Evolutionary conservation across 2,797 vertebrate species (phyloP).

Genomic region (Coregonus sp.): DNA sequence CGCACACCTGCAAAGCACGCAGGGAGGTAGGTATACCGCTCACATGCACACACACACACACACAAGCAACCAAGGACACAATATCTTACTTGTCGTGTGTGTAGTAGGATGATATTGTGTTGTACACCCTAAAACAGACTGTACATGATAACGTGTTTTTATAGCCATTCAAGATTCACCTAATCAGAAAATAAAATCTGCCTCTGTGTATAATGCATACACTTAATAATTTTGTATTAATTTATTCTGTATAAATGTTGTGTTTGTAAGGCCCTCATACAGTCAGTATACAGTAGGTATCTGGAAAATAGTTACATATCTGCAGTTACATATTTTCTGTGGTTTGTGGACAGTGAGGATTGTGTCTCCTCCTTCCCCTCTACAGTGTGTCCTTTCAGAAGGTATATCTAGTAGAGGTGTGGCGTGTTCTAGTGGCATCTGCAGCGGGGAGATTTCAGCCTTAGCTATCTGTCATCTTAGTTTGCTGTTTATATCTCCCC

Average conservation of each 20-base stretch:
- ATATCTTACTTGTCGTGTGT: background rate
- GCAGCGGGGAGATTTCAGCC: constrained; percentile 20
- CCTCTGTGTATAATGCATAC: background rate
- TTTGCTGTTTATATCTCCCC: constrained; percentile 39
- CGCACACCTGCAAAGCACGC: background rate
- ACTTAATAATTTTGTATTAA: background rate
- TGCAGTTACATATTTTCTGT: background rate
- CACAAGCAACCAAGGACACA: background rate
- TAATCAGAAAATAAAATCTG: background rate
- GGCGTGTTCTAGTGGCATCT: constrained; percentile 10
- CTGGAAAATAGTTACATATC: background rate
- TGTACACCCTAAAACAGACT: background rate
- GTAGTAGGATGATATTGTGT: background rate
- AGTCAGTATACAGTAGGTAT: background rate
- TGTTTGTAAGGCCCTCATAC: background rate
- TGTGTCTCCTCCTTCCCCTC: background rate
- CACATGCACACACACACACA: constrained; percentile 15
- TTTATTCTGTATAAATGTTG: background rate
- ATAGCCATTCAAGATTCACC: background rate
- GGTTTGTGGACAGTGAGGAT: constrained; percentile 5
- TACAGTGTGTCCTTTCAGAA: constrained; percentile 7
- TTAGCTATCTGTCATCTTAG: constrained; percentile 39
- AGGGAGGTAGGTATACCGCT: background rate
- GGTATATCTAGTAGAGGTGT: background rate
- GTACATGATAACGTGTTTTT: background rate